Base-by-base conservation (phyloP, 2,113 vertebrate genomes). In the Forbesichthys agassizii region DNA sequence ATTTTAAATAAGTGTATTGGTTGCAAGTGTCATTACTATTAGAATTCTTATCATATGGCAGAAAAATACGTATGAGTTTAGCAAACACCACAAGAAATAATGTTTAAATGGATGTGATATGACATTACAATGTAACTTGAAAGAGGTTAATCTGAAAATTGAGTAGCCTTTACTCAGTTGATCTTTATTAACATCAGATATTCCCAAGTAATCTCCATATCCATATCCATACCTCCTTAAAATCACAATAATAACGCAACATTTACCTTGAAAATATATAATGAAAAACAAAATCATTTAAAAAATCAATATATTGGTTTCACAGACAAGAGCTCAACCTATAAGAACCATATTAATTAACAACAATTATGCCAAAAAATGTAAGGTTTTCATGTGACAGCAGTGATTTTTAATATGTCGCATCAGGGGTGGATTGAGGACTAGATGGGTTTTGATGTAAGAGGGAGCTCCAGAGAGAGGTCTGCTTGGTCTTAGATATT, bases 381-480 rank as follows among this genome's bases (percentile, higher is more conserved):
- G 5, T 4, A 42, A 42, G 5, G 36, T 42, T 42, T 42, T 42
- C 36, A 6, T 42, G 3, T 42, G 36, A 42, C 36, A 42, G 36
- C 36, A 42, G 36, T 42, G 36, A 1, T 42, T 42, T 42, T 3
- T 42, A 42, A 42, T 42, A 16, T 16, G 16, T 16, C 16, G 16
- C 55, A 33, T 18, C 18, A 11, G 16, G 55, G 18, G 74, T 55
- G 66, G 14, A 61, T 46, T 56, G 8, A 54, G 36, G 13, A 47
- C n/a, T 13, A 2, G 18, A 16, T 46, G 47, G 52, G 5, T 63
- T 48, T 12, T 72, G 16, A 80, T 64, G 71, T 58, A 5, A 62
- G 46, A 61, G 48, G 33, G 53, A 72, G 71, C 70, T 61, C 78
- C 66, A 72, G 67, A 51, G 56, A 72, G 67, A 51, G 56, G 10